These are phyloP conservation scores for Turritopsis dohrnii DNA, from an alignment of 30 jellyfish, hydroid and myxozoan genomes.

Conservation along the genomic window DNA sequence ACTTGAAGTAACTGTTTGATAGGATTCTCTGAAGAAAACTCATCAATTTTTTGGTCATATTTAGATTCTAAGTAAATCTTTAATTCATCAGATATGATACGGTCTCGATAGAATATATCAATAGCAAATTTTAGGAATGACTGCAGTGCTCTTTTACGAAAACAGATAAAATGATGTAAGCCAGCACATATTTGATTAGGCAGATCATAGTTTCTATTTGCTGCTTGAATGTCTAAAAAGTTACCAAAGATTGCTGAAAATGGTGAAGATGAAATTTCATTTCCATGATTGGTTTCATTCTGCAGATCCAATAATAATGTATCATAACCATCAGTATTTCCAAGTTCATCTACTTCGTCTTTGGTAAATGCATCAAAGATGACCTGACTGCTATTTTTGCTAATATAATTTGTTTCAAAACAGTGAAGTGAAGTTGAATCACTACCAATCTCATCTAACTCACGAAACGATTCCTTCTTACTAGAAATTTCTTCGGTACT, in stretches of 20 bases:
- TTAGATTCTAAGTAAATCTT: background rate
- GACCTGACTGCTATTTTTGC: background rate
- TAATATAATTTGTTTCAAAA: constrained; percentile 10
- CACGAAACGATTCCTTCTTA: background rate
- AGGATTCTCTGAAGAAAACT: background rate
- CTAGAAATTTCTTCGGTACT: background rate
- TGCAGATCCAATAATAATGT: background rate
- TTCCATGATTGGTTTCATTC: background rate
- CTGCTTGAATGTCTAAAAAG: background rate
- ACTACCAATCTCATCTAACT: background rate
- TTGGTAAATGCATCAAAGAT: background rate
- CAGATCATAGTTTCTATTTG: background rate
- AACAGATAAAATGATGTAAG: background rate
- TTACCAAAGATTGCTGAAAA: background rate
- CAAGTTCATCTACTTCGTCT: background rate
- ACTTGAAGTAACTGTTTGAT: background rate
- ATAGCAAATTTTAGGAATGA: background rate
- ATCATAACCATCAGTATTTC: background rate
- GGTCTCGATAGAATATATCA: background rate
- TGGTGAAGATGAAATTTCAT: background rate
- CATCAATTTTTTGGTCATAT: constrained; percentile 5
- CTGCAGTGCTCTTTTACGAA: background rate
- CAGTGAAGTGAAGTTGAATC: background rate
- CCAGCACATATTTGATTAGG: background rate
- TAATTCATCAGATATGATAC: constrained; percentile 4